Evolutionary conservation across 2,113 vertebrate species (phyloP).

Genomic region (Copsychus sechellarum): DNA sequence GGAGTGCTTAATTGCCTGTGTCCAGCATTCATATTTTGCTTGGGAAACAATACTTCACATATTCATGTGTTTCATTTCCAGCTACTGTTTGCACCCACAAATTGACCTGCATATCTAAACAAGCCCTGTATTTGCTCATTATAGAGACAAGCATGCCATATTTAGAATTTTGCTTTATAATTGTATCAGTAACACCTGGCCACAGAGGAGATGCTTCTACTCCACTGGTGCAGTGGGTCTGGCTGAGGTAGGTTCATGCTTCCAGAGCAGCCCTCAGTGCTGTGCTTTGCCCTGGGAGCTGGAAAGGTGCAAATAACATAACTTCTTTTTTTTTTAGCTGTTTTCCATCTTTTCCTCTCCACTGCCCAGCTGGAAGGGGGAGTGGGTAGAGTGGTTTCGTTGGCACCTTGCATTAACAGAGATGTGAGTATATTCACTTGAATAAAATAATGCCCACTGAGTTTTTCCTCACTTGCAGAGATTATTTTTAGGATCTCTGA

Average conservation of each 20-base stretch:
- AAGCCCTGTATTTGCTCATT: not conserved
- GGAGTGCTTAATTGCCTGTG: slow-evolving; percentile 24
- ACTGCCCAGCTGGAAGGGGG: not conserved
- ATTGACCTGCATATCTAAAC: not conserved
- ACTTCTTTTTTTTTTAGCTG: too few relatives aligned
- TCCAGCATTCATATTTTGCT: not conserved
- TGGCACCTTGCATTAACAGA: not conserved
- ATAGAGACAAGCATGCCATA: not conserved
- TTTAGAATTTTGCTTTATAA: not conserved
- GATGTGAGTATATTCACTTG: not conserved
- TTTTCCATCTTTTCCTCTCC: not conserved
- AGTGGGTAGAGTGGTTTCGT: not conserved
- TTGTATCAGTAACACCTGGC: not conserved
- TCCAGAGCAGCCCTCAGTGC: not conserved
- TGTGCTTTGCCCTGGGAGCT: not conserved
- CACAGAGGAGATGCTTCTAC: not conserved
- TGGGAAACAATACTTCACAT: not conserved
- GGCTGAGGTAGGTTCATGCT: not conserved
- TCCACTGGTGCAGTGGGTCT: not conserved
- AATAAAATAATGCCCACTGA: not conserved
- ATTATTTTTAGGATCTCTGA: not conserved
- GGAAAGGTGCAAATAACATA: not conserved
- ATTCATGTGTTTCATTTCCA: not conserved
- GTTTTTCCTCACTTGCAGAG: not conserved
- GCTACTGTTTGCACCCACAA: not conserved